phyloP scores from a whole-genome alignment of 1,140 invertebrate genomes.

The Parasteatoda tepidariorum region DNA sequence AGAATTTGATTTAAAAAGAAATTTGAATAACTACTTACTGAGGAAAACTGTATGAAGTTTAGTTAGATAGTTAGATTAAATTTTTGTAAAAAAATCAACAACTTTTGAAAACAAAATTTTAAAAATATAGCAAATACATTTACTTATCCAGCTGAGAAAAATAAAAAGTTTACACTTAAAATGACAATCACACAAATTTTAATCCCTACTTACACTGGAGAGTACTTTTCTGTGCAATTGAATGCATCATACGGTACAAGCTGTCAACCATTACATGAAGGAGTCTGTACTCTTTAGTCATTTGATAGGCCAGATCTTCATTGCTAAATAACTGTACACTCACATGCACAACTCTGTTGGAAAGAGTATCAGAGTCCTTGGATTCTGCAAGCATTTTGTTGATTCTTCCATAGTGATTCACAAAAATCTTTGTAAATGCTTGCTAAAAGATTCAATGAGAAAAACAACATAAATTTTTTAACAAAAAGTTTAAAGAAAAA shows the following conservation, averaged over 20 bases:
- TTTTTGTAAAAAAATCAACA: too few species aligned
- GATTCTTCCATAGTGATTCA: constrained; percentile 94
- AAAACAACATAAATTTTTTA: not conserved
- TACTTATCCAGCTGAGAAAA: too few species aligned
- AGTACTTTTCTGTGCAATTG: constrained; percentile 87
- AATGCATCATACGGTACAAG: constrained; percentile 92
- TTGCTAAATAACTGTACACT: constrained; percentile 96
- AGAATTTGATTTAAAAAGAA: too few species aligned
- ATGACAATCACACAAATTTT: too few species aligned
- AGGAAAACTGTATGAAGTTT: too few species aligned
- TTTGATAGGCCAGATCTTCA: constrained; percentile 86
- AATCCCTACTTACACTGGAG: constrained; percentile 84
- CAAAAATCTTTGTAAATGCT: constrained; percentile 91
- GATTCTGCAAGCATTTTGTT: constrained; percentile 89
- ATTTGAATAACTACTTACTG: too few species aligned
- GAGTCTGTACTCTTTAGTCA: constrained; percentile 89
- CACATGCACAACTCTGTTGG: constrained; percentile 95
- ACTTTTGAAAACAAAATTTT: too few species aligned
- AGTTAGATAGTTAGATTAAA: too few species aligned
- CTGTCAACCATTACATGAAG: constrained; percentile 95
- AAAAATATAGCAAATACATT: too few species aligned
- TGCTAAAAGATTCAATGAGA: constrained; percentile 73
- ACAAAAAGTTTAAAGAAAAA: constrained; percentile 48
- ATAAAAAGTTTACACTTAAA: too few species aligned
- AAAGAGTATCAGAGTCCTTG: constrained; percentile 87